phyloP scores from a whole-genome alignment of 2,797 vertebrate species.

The Necrosyrtes monachus region DNA sequence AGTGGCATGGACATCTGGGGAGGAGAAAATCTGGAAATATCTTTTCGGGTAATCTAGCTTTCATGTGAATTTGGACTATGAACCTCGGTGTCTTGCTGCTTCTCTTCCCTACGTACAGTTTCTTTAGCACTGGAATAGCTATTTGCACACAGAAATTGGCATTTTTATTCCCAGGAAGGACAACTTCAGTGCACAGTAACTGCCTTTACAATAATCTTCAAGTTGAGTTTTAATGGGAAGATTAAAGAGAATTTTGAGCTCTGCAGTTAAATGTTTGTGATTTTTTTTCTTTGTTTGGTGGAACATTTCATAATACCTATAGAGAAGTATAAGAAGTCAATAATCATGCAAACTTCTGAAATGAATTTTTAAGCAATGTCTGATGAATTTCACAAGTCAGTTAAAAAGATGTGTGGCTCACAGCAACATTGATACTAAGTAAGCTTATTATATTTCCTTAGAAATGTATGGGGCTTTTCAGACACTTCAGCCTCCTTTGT shows the following conservation, averaged over 20 bases:
- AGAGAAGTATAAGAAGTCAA: background rate
- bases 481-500: background rate
- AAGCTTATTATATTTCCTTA: background rate
- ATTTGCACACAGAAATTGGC: background rate
- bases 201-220: background rate
- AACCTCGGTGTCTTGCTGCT: background rate
- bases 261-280: background rate
- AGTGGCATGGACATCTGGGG: slow-evolving; percentile 99
- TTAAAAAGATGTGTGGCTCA: background rate
- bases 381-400: background rate
- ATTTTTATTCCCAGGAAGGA: background rate
- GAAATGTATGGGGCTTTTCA: background rate
- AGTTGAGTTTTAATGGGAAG: background rate
- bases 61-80: background rate
- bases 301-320: background rate
- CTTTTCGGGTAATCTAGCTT: slow-evolving; percentile 86
- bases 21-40: slow-evolving; percentile 96
- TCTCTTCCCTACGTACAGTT: background rate
- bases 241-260: background rate
- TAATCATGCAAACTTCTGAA: background rate
- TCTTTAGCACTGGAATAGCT: background rate
- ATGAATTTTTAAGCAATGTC: background rate
- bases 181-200: background rate
- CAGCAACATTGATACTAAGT: background rate
- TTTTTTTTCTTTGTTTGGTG: background rate